Conservation (phyloP, 2,888 invertebrate species). For the Lepidocyrtoides sp. region DNA sequence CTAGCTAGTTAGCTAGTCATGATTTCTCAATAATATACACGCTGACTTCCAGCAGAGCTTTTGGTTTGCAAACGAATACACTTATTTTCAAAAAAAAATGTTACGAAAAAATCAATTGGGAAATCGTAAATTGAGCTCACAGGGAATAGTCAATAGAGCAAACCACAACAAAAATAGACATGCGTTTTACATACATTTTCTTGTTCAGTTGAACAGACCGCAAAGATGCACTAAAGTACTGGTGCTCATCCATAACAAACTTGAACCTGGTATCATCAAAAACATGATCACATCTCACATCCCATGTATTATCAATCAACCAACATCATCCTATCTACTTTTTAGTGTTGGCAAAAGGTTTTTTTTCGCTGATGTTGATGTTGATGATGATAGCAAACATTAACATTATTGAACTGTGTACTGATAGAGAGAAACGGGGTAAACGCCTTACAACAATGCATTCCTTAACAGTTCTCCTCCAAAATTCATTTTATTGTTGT, state of each 20-base stretch:
- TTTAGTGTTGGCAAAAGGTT: not conserved
- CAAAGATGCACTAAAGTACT: conserved; percentile 7
- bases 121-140: not conserved
- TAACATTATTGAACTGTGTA: conserved; percentile 7
- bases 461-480: conserved; percentile 8
- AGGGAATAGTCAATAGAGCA: not conserved
- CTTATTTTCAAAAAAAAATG: too few relatives aligned
- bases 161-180: not conserved
- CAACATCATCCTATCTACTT: conserved; percentile 18
- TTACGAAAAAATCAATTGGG: too few relatives aligned
- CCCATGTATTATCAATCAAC: not conserved
- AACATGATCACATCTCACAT: conserved; percentile 14
- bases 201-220: not conserved
- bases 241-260: conserved; percentile 31
- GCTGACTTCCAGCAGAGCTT: too few relatives aligned
- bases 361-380: conserved; percentile 10
- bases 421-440: conserved; percentile 8
- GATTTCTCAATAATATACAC: not conserved
- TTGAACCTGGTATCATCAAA: conserved; percentile 16
- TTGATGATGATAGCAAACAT: too few relatives aligned
- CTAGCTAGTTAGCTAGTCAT: too few relatives aligned
- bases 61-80: too few relatives aligned
- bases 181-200: not conserved
- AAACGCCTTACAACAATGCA: conserved; percentile 61
- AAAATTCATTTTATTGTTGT: conserved; percentile 14